These are phyloP conservation scores for Betta splendens DNA, from an alignment of 2,797 vertebrate genomes.

Conservation along the genomic window DNA sequence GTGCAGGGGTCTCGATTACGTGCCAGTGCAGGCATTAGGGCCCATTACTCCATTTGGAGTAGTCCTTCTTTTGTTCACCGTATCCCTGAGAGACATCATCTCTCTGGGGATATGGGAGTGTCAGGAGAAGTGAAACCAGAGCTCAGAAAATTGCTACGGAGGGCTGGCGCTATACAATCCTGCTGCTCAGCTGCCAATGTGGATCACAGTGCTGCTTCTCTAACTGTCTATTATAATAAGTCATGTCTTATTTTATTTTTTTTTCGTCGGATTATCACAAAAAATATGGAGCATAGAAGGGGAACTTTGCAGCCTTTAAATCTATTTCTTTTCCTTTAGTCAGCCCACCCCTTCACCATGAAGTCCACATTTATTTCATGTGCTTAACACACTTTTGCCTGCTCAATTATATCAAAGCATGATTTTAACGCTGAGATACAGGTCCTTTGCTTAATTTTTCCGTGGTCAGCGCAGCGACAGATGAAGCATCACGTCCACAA, in stretches of 20 bases:
- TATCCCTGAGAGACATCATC: slow-evolving; percentile 59
- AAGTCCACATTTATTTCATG: slow-evolving; percentile 52
- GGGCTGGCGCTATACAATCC: slow-evolving; percentile 34
- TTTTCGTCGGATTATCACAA: slow-evolving; percentile 64
- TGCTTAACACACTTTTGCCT: slow-evolving; percentile 38
- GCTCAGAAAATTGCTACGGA: slow-evolving; percentile 54
- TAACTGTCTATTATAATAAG: slow-evolving; percentile 67
- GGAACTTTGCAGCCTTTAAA: slow-evolving; percentile 46
- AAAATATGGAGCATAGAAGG: slow-evolving; percentile 42
- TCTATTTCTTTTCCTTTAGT: slow-evolving; percentile 59
- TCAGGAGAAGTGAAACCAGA: slow-evolving; percentile 58
- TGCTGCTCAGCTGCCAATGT: slow-evolving; percentile 50
- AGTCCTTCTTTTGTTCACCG: slow-evolving; percentile 56
- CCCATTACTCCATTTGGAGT: slow-evolving; percentile 75
- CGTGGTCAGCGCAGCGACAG: slow-evolving; percentile 44
- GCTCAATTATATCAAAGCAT: slow-evolving; percentile 41
- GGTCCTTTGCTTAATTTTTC: slow-evolving; percentile 35
- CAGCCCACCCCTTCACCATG: slow-evolving; percentile 36
- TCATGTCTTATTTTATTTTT: slow-evolving; percentile 67
- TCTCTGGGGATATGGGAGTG: slow-evolving; percentile 66
- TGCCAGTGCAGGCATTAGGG: slow-evolving; percentile 78
- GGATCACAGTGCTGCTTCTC: slow-evolving; percentile 65
- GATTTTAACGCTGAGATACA: slow-evolving; percentile 40
- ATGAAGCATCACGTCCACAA: slow-evolving; percentile 43
- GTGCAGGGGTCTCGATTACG: slow-evolving; percentile 71